Evolutionary conservation across 37 sponge, comb jelly and placozoan species (phyloP), one percentile per base, ranked within the genome.

Genomic region (Aphrocallistes beatrix): DNA sequence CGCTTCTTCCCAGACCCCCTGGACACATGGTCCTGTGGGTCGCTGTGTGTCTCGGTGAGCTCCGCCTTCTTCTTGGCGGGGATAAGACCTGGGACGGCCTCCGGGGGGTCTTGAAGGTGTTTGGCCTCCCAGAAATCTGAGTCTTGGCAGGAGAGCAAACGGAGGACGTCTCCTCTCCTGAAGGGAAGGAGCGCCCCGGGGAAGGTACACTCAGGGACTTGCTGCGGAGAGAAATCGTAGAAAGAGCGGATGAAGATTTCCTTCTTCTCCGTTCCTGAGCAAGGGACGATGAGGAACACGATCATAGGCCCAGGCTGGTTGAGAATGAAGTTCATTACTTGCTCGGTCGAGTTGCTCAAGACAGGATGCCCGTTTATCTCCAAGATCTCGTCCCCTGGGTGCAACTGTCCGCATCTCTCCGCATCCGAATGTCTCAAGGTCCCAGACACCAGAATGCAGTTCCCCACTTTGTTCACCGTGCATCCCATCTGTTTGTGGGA

Each of bases 401-500:
- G 75, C n/a, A 60, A 30, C 75, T 28, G 75, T 21, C 75, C 75
- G 34, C 75, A 60, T 13, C n/a, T 60, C 21, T 60, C 75, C 10
- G 75, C 75, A 60, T 60, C 75, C 3, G 75, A 60, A 28, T 60
- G 75, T 13, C 34, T 3, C 75, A 60, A 30, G 25, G 75, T 60
- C 8, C 75, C 75, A 3, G 75, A 32, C 17, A 60, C 75, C 8
- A 60, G 10, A 25, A 60, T 60, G 34, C 28, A 60, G 17, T 60
- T 30, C n/a, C 75, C 75, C 28, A 60, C 75, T 30, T 60, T 60
- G n/a, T 60, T 60, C 25, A 60, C 75, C 25, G 75, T 60, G 34
- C 75, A 60, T 25, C 75, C 75, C 75, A 60, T 60, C 75, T 60
- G 75, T 13, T 60, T 60, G n/a, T 60, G 75, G 17, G 75, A 60